Base-by-base conservation (phyloP, 2,113 vertebrate species). In the Xiphorhynchus elegans region DNA sequence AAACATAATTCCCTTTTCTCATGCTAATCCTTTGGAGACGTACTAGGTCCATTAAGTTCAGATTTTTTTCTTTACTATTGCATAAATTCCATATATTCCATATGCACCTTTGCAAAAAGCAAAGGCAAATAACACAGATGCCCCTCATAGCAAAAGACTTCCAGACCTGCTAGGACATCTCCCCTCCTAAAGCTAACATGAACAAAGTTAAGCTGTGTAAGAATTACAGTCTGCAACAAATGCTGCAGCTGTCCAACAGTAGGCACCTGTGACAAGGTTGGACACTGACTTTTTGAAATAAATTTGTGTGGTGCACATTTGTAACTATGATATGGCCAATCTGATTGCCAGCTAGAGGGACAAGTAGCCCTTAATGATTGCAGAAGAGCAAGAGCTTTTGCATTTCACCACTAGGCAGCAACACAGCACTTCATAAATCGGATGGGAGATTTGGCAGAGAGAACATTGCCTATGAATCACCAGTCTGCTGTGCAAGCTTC, bases 351-450 rank as follows among this genome's bases (percentile, higher is more conserved):
- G 31, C 62, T 15, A 11, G 35, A 78, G 47, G 24, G 24, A 37
- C 29, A 62, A 77, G 8, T 0, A 58, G 49, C 25, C 31, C 67
- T 47, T n/a, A 31, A 42, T 4, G 33, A 44, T 3, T 33, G 37
- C 49, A 69, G 64, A 17, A 67, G 35, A 72, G 62, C 23, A 44
- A n/a, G 26, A 90, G 50, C 9, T 93, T 83, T 67, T 76, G 66
- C 18, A 17, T 77, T 89, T 95, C 59, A 77, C 89, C 91, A 59
- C 94, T 67, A 95, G 93, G 79, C 55, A 90, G 75, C 82, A 95
- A 66, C 73, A 66, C 37, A 83, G 29, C 44, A 7, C 75, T 83
- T 81, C 56, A 25, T 70, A 90, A 70, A 63, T 58, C 55, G 77
- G 33, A 11, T 0, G 11, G 9, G 44, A 82, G 52, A 37, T 49